These are phyloP conservation scores for Sussaba pulchella DNA, from an alignment of 2,888 invertebrate species.

Conservation along the genomic window DNA sequence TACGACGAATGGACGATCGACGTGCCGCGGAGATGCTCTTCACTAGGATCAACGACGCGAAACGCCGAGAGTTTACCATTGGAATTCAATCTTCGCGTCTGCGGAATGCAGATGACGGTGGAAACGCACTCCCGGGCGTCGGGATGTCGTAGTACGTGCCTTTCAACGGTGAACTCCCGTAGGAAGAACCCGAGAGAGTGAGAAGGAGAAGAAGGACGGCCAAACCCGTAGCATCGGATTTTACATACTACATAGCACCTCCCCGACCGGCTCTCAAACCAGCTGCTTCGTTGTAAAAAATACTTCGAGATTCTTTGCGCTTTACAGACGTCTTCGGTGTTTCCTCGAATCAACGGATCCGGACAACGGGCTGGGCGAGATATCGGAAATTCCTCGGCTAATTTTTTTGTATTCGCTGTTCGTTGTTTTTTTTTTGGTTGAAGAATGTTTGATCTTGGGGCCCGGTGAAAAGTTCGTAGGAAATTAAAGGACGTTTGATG, in stretches of 20 bases:
- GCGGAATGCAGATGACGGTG: slow-evolving; percentile 47
- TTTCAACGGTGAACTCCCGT: slow-evolving; percentile 6
- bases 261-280: neutral
- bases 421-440: too few relatives aligned
- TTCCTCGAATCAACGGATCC: too few relatives aligned
- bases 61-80: slow-evolving; percentile 54
- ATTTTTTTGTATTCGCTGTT: too few relatives aligned
- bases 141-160: slow-evolving; percentile 34
- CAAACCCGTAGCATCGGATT: neutral
- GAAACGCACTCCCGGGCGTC: slow-evolving; percentile 21
- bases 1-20: neutral
- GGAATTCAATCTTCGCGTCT: slow-evolving; percentile 60
- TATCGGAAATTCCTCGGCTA: too few relatives aligned
- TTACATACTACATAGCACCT: slow-evolving; percentile 4
- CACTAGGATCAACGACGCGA: neutral
- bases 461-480: too few relatives aligned
- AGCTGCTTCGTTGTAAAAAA: too few relatives aligned
- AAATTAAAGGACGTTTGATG: too few relatives aligned
- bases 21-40: neutral
- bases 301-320: too few relatives aligned
- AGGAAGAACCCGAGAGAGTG: neutral
- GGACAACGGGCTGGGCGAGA: too few relatives aligned
- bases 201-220: neutral
- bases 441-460: too few relatives aligned
- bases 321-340: too few relatives aligned